Percentiles rank a stretch among this genome's conserved stretches.
phyloP scores from a whole-genome alignment of 2,797 vertebrate genomes.

The Gymnocypris eckloni region DNA sequence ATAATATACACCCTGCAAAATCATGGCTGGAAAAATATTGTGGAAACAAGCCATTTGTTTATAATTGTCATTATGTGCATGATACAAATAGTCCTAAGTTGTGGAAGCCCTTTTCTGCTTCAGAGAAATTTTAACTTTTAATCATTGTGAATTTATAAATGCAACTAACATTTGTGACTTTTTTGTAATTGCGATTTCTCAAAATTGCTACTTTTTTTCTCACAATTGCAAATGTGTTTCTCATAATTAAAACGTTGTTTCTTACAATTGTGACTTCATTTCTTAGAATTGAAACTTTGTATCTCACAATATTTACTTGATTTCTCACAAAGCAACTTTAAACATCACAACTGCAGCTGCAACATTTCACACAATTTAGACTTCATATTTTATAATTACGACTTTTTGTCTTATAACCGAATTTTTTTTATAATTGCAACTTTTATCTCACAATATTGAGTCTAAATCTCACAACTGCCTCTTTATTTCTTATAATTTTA shows the following conservation, averaged over 20 bases:
- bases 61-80: neutral
- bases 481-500: neutral
- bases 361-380: neutral
- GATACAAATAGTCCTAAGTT: neutral
- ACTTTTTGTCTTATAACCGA: neutral
- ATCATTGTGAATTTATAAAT: neutral
- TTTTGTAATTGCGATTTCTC: too few species aligned
- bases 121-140: neutral
- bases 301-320: neutral
- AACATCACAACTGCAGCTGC: neutral
- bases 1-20: neutral
- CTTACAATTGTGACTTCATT: neutral
- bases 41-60: neutral
- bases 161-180: neutral
- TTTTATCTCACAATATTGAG: neutral
- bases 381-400: neutral
- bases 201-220: neutral
- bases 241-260: neutral
- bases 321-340: neutral
- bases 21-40: neutral
- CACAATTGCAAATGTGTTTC: neutral
- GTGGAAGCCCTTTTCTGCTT: neutral
- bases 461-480: neutral
- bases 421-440: neutral
- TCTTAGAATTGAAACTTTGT: neutral